Percentiles rank a stretch among this genome's conserved stretches.
Evolutionary conservation across 1,140 invertebrate genomes (phyloP).

Genomic region (Papilio helenus): DNA sequence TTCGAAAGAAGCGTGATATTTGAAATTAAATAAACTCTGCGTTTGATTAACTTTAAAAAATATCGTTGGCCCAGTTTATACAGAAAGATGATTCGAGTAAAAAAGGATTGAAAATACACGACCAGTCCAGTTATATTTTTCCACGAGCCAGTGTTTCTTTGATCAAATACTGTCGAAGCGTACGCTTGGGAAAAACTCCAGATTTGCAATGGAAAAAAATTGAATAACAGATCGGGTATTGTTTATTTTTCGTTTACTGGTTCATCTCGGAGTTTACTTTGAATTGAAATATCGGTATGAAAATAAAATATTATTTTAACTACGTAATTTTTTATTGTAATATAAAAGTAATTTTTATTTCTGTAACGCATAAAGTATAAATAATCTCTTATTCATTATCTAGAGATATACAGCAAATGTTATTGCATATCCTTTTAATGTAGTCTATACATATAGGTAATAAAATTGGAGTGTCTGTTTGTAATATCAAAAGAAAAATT

Average conservation of each 20-base stretch:
- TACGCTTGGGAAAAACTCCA: constrained; percentile 24
- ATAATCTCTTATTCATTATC: no score
- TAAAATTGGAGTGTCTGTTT: no score
- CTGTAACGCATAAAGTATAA: not conserved
- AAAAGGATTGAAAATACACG: constrained; percentile 23
- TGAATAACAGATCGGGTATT: constrained; percentile 27
- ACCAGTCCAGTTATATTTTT: constrained; percentile 24
- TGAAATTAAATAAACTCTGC: not conserved
- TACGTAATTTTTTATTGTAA: not conserved
- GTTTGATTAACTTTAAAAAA: not conserved
- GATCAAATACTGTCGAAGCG: constrained; percentile 28
- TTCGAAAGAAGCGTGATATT: not conserved
- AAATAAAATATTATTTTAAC: not conserved
- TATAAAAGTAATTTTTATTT: not conserved
- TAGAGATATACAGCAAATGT: no score
- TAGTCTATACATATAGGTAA: no score
- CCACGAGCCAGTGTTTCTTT: constrained; percentile 11
- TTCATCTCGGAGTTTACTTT: constrained; percentile 23
- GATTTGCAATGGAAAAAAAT: constrained; percentile 26
- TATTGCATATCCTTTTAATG: not conserved
- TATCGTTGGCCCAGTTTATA: constrained; percentile 6
- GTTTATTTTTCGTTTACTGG: constrained; percentile 27
- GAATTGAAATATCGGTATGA: constrained; percentile 10
- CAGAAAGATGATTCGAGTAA: constrained; percentile 3
- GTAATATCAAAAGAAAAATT: no score